Evolutionary conservation across 2,113 vertebrate species (phyloP).

Genomic region (Tragelaphus buxtoni): DNA sequence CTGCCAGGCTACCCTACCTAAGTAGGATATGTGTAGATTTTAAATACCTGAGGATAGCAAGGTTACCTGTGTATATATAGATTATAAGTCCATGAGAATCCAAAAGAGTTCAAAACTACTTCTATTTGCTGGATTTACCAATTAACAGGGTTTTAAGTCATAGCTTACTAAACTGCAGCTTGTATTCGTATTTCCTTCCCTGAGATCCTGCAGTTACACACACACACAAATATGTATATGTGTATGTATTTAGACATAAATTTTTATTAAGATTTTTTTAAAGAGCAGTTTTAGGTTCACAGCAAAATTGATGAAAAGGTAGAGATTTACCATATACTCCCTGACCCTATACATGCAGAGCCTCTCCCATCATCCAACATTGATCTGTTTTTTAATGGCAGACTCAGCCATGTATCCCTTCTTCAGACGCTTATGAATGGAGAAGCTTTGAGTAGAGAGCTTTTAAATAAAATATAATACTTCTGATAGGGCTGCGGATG

Average conservation of each 20-base stretch:
- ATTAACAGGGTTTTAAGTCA: neutral
- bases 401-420: neutral
- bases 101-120: neutral
- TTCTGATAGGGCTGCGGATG: neutral
- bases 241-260: neutral
- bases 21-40: neutral
- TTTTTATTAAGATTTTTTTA: neutral
- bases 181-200: neutral
- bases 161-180: neutral
- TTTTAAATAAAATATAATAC: neutral
- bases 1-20: neutral
- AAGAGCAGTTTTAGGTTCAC: neutral
- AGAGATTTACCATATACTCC: neutral
- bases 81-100: neutral
- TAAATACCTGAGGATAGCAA: conserved; percentile 27
- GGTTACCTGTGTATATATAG: conserved; percentile 13
- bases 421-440: neutral
- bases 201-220: too few species aligned
- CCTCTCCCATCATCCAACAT: neutral
- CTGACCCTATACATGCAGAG: neutral
- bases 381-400: neutral
- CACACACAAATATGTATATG: neutral
- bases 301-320: neutral
- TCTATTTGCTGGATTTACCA: neutral
- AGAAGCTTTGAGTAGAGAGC: neutral